These are phyloP conservation scores for Drosophila melanosoma DNA, from an alignment of 2,888 invertebrate species.

Conservation along the genomic window DNA sequence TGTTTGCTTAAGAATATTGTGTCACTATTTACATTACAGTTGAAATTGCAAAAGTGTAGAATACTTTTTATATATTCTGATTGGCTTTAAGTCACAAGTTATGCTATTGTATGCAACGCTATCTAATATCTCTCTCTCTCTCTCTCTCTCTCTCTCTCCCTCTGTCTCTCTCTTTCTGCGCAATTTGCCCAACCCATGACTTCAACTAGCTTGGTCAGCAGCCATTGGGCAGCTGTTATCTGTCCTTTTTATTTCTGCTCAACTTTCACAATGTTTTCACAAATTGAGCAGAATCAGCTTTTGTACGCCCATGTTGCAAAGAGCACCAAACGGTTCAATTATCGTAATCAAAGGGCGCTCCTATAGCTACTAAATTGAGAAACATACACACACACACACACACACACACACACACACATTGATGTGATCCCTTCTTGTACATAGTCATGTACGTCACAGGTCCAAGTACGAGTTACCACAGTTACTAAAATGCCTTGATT, in stretches of 20 bases:
- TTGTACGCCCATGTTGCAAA: constrained; percentile 23
- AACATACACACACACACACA: neutral
- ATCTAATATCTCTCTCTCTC: constrained; percentile 19
- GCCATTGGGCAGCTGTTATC: constrained; percentile 24
- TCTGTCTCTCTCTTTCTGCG: too few species aligned
- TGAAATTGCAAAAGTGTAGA: neutral
- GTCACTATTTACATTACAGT: neutral
- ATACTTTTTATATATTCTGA: constrained; percentile 5
- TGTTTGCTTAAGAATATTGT: constrained; percentile 34
- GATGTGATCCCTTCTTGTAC: neutral
- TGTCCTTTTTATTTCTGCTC: constrained; percentile 4
- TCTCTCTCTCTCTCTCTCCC: neutral
- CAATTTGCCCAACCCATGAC: constrained; percentile 8
- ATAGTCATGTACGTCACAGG: neutral
- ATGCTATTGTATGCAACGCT: constrained; percentile 10
- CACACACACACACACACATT: neutral
- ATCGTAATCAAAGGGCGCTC: constrained; percentile 41
- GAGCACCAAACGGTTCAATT: constrained; percentile 45
- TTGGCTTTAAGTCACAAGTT: neutral
- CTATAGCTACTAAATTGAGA: constrained; percentile 16
- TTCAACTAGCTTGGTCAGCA: constrained; percentile 30
- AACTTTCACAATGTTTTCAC: constrained; percentile 10
- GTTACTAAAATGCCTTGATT: neutral
- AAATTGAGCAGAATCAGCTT: constrained; percentile 45
- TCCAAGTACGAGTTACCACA: neutral